Evolutionary conservation across 92 coral and sea anemone species (phyloP).

Genomic region (Anthopleura xanthogrammica): DNA sequence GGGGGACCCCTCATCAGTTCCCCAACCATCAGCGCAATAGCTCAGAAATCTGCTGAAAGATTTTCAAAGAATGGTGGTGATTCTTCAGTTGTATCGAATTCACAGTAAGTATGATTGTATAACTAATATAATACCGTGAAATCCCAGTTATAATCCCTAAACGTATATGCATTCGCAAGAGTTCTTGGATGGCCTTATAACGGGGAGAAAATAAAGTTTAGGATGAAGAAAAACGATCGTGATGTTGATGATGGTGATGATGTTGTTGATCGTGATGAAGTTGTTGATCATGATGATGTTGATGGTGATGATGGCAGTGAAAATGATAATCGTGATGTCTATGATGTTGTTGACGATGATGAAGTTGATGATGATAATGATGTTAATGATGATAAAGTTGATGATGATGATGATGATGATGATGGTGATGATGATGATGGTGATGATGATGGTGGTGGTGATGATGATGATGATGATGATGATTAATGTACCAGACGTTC

Average conservation of each 20-base stretch:
- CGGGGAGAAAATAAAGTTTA: too few species aligned
- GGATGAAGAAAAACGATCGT: too few species aligned
- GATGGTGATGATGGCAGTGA: neutral
- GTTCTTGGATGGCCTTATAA: too few species aligned
- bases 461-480: neutral
- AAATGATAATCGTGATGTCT: neutral
- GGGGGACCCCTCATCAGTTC: slow-evolving; percentile 68
- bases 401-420: neutral
- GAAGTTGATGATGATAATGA: too few species aligned
- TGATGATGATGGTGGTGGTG: neutral
- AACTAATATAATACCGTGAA: neutral
- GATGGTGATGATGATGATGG: neutral
- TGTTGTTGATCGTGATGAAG: neutral
- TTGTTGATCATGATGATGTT: neutral
- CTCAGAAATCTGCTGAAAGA: slow-evolving; percentile 61
- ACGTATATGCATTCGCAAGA: too few species aligned
- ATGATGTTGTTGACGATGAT: too few species aligned
- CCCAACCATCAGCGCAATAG: slow-evolving; percentile 52
- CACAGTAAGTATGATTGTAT: slow-evolving; percentile 20
- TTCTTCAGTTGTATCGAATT: slow-evolving; percentile 40
- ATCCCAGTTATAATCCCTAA: too few species aligned
- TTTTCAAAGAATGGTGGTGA: slow-evolving; percentile 46
- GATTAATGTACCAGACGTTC: neutral
- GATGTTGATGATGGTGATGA: too few species aligned
- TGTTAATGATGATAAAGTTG: neutral